A percentile compares a stretch with the other conserved stretches of the same genome.
Evolutionary conservation across 2,888 invertebrate species (phyloP).

Genomic region (Eupithecia vulgata): DNA sequence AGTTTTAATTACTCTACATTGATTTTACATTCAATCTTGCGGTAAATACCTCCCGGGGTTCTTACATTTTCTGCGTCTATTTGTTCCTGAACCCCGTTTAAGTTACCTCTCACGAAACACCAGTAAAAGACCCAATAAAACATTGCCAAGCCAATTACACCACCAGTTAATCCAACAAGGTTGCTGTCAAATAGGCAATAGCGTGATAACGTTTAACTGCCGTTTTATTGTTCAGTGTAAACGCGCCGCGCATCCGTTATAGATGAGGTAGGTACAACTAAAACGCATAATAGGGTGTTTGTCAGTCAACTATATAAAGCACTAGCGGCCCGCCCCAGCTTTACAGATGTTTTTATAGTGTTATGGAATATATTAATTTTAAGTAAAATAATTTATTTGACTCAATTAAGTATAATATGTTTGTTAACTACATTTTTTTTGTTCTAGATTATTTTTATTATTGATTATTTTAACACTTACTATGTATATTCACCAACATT

Average conservation of each 20-base stretch:
- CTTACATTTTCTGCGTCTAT: not conserved
- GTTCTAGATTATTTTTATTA: too few relatives aligned
- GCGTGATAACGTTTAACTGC: slow-evolving; percentile 55
- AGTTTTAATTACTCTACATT: not conserved
- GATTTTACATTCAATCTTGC: not conserved
- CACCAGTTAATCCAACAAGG: slow-evolving; percentile 47
- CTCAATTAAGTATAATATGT: too few relatives aligned
- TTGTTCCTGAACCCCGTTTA: not conserved
- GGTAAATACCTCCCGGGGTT: not conserved
- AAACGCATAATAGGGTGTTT: not conserved
- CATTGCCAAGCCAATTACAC: slow-evolving; percentile 35
- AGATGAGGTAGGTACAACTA: slow-evolving; percentile 14
- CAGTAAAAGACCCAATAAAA: slow-evolving; percentile 31
- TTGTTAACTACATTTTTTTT: too few relatives aligned
- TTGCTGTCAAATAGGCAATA: slow-evolving; percentile 53
- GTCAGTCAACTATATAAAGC: not conserved
- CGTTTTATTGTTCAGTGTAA: slow-evolving; percentile 62
- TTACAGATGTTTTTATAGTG: too few relatives aligned
- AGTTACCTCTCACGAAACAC: slow-evolving; percentile 17
- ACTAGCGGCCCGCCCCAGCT: too few relatives aligned
- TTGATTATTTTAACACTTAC: too few relatives aligned
- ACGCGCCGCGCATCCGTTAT: slow-evolving; percentile 58
- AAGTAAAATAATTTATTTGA: too few relatives aligned
- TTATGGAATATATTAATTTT: too few relatives aligned
- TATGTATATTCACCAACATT: too few relatives aligned